Evolutionary conservation across 2,113 vertebrate species (phyloP).

Genomic region (Erythrocercus mccallii): DNA sequence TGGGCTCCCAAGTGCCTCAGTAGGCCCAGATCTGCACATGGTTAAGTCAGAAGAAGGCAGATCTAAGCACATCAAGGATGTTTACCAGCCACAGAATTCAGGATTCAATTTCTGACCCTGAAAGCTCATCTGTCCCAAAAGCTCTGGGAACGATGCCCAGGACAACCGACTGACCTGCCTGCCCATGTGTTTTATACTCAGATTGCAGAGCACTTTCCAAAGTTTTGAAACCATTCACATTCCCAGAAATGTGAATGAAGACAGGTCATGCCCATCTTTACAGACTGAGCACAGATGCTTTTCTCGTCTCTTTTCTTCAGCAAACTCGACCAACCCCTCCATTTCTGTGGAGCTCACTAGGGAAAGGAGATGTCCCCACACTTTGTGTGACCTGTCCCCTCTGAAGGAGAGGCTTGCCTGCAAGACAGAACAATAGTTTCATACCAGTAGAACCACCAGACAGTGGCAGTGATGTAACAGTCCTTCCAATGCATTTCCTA

Average conservation of each 20-base stretch:
- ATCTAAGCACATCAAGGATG: background rate
- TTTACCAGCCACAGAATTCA: background rate
- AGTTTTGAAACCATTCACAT: background rate
- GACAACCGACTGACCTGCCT: background rate
- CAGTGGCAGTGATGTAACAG: background rate
- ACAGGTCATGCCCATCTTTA: background rate
- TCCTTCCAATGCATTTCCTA: background rate
- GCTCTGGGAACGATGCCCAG: background rate
- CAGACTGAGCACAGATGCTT: background rate
- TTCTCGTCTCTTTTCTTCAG: background rate
- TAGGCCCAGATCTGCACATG: background rate
- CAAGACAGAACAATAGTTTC: background rate
- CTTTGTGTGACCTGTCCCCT: background rate
- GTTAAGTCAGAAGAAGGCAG: background rate
- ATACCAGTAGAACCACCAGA: background rate
- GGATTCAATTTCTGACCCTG: background rate
- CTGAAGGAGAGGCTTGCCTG: background rate
- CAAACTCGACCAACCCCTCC: background rate
- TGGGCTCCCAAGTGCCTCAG: background rate
- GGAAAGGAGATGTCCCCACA: background rate
- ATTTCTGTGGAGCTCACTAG: background rate
- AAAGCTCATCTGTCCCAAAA: background rate
- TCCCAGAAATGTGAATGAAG: background rate
- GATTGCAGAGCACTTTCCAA: background rate
- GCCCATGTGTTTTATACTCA: background rate